phyloP scores from a whole-genome alignment of 2,797 vertebrate genomes.

The Tympanoctomys barrerae region DNA sequence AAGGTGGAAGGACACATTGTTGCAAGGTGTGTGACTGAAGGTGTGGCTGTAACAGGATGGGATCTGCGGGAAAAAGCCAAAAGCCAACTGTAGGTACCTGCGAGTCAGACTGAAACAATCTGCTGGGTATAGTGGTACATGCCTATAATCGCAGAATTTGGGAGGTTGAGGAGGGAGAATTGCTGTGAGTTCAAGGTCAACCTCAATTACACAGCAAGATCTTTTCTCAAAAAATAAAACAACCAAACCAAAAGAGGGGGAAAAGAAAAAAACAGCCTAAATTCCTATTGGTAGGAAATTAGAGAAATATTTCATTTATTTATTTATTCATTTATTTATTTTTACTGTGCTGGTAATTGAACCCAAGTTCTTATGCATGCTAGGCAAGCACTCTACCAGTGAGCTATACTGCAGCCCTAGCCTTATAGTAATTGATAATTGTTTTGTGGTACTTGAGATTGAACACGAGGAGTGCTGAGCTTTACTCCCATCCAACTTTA shows the following conservation, averaged over 20 bases:
- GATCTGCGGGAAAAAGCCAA: background rate
- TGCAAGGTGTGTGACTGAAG: background rate
- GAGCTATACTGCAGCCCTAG: background rate
- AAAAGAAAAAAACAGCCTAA: slow-evolving; percentile 13
- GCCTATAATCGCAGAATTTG: background rate
- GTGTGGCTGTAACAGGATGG: background rate
- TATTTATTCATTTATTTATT: background rate
- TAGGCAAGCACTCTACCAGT: background rate
- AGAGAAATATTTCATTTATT: slow-evolving; percentile 14
- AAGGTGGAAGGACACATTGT: background rate
- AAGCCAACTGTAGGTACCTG: background rate
- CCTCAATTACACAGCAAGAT: background rate
- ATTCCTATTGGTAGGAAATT: background rate
- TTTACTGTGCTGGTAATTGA: background rate
- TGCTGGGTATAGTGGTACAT: background rate
- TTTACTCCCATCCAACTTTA: background rate
- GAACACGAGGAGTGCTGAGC: background rate
- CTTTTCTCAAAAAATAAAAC: background rate
- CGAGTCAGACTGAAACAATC: background rate
- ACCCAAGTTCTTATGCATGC: background rate
- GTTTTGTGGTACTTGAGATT: background rate
- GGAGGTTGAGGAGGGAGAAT: background rate
- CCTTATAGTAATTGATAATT: background rate
- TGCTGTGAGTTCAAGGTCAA: background rate
- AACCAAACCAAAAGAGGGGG: background rate